These are phyloP conservation scores for Leguminivora glycinivorella DNA, from an alignment of 1,140 invertebrate genomes.

Conservation along the genomic window DNA sequence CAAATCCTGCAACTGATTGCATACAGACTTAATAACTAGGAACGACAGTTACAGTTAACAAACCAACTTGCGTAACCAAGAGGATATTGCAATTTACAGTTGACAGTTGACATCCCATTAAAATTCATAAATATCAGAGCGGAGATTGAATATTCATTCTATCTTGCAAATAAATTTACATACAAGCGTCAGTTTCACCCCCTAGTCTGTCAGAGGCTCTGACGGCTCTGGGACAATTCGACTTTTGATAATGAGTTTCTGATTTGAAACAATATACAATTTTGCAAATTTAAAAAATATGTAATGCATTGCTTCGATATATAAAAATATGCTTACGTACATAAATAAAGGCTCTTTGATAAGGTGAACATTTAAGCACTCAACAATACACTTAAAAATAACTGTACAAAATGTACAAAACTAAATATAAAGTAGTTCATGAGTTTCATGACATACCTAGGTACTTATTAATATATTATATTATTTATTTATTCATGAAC, in stretches of 20 bases:
- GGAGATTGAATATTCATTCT: not conserved
- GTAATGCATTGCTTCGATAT: not conserved
- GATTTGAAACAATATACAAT: not conserved
- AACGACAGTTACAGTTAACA: too few relatives aligned
- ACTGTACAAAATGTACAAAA: too few relatives aligned
- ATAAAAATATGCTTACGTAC: not conserved
- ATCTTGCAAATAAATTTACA: not conserved
- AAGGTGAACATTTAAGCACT: too few relatives aligned
- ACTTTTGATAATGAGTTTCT: not conserved
- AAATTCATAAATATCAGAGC: slow-evolving; percentile 5
- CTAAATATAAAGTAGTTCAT: too few relatives aligned
- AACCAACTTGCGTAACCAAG: not conserved
- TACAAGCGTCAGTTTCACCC: not conserved
- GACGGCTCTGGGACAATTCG: not conserved
- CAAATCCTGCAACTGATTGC: not conserved
- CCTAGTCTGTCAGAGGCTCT: not conserved
- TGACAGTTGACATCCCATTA: slow-evolving; percentile 3
- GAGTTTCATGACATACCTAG: too few relatives aligned
- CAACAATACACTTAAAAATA: too few relatives aligned
- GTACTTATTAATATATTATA: too few relatives aligned
- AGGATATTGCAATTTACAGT: not conserved
- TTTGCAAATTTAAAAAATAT: not conserved
- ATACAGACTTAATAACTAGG: not conserved
- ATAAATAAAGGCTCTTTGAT: too few relatives aligned
- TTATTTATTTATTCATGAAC: too few relatives aligned